Evolutionary conservation across 2,113 vertebrate species (phyloP), one percentile per base, ranked within the genome.

Genomic region (Phaethon lepturus): DNA sequence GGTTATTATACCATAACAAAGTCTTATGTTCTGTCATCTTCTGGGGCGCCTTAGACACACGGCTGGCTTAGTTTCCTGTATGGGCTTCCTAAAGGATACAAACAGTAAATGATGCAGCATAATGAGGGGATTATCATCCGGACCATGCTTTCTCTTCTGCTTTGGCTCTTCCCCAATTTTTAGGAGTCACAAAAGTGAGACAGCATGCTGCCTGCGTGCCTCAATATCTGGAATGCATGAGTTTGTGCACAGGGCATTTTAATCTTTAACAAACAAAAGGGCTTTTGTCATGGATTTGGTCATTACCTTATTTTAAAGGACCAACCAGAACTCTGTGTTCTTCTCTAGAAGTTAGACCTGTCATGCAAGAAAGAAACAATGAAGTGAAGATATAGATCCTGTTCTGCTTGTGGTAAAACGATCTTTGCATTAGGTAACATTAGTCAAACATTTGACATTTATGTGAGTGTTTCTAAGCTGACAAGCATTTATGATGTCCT

Each of bases 31-130:
- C 77, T 81, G 83, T 38, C 2, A 2, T 35, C 38, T 83, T 60
- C 63, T 73, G 26, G 10, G 4, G 2, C n/a, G 60, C 56, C 53
- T 63, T 71, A 71, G 76, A 82, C 24, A 92, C 4, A 6, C 0
- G 3, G 13, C 38, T 94, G 49, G 38, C 40, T 96, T 74, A 35
- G 55, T 77, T 93, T 96, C 93, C 93, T 89, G 68, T 80, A 63
- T 80, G 76, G 76, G 74, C 23, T 84, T 93, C 72, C 80, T 77
- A 38, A 77, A 94, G 79, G 88, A 77, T 74, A 58, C 26, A 92
- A 84, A 31, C 11, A 92, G 25, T 59, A 73, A 84, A 91, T 63
- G 38, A 95, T 50, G n/a, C 47, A 74, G 72, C 68, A 47, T 77
- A 83, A 91, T 74, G 59, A 84, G 89, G 6, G 29, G 7, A 38